Conservation (phyloP, 1,140 invertebrate genomes). For the Temnothorax nylanderi region DNA sequence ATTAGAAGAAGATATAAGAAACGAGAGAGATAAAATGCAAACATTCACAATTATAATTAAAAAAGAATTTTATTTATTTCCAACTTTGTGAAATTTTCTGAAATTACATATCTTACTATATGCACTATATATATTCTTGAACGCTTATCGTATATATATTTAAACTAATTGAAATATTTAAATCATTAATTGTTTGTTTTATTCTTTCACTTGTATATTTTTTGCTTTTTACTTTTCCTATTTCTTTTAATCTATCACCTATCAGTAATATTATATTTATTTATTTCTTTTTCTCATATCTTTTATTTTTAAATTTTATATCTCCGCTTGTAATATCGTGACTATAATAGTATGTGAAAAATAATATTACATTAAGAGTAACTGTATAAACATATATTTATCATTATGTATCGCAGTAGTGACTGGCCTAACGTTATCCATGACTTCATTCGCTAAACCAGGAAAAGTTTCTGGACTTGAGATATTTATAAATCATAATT, state of each 20-base stretch:
- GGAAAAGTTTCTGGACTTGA: constrained; percentile 54
- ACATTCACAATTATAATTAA: background rate
- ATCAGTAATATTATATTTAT: background rate
- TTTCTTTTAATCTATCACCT: background rate
- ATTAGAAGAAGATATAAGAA: background rate
- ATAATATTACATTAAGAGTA: constrained; percentile 27
- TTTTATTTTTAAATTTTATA: background rate
- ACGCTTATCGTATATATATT: background rate
- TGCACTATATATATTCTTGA: background rate
- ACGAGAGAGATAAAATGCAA: background rate
- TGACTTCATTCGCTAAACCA: constrained; percentile 69
- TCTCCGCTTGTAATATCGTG: constrained; percentile 26
- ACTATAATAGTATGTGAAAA: constrained; percentile 13
- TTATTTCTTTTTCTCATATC: background rate
- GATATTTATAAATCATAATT: constrained; percentile 63
- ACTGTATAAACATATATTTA: constrained; percentile 70
- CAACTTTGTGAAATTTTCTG: background rate
- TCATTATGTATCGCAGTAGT: constrained; percentile 81
- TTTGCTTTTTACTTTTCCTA: background rate
- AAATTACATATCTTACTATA: background rate
- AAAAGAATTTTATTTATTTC: background rate
- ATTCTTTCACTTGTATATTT: background rate
- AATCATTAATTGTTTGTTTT: background rate
- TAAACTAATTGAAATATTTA: background rate
- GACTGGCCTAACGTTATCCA: constrained; percentile 83